Evolutionary conservation across 2,888 invertebrate species (phyloP), one percentile per base, ranked within the genome.

Genomic region (Aleiodes testaceus): DNA sequence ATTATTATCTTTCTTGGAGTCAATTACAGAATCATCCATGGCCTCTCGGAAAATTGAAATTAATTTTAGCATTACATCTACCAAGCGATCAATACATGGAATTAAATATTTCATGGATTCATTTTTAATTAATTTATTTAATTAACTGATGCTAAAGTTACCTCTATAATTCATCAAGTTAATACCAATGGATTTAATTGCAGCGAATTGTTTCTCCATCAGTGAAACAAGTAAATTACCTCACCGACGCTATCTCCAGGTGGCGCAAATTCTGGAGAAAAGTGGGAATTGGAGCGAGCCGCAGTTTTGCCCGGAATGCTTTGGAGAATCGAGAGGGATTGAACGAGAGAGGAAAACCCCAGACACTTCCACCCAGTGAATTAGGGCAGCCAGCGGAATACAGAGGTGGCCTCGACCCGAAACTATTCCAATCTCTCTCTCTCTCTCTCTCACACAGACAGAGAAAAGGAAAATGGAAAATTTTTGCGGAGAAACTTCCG

Each of bases 331-430:
- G 42, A 7, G 42, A 42, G 9, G 9, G 36, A 36, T 18, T 42
- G 42, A 26, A 36, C 59, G 36, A 14, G 59, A 18, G 59, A 59
- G 9, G 16, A 1, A 59, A 36, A 59, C 59, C 59, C 42, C 59
- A 59, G 59, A 59, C 59, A 59, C 59, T 42, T 36, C 16, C 59
- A 59, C 16, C 59, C 18, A 14, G 30, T 16, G 59, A 59, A 59
- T 59, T 59, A 59, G 59, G 59, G 42, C 36, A 59, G 6, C 18
- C 59, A 42, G 59, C 59, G 59, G 6, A 42, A 59, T 6, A 20
- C 42, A 42, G 42, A 59, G 59, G 59, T 59, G 42, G 59, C 59
- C 18, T 36, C 59, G 36, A 59, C 59, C 18, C 59, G 18, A 18
- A 59, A 59, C 36, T 36, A 36, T 36, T 2, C 4, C 4, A 36